Conservation (phyloP, 2,888 invertebrate genomes). For the Nemotelus pantherinus region DNA sequence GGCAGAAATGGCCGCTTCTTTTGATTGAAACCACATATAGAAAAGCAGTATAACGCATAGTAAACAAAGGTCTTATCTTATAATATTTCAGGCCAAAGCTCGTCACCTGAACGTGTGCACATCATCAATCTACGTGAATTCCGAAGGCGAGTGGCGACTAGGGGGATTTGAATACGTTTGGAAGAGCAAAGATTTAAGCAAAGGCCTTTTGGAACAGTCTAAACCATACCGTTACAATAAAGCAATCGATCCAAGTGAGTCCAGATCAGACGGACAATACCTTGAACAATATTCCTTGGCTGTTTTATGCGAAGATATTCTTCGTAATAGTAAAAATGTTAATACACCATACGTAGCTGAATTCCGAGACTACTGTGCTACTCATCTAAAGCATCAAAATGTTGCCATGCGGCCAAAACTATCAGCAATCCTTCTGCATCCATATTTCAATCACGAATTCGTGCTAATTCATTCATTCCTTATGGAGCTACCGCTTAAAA, state of each 20-base stretch:
- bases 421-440: conserved; percentile 73
- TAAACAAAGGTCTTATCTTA: no score
- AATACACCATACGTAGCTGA: conserved; percentile 76
- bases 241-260: conserved; percentile 76
- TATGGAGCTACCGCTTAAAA: conserved; percentile 82
- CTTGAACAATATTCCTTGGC: conserved; percentile 84
- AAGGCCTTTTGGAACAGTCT: conserved; percentile 74
- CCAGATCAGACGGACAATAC: conserved; percentile 64
- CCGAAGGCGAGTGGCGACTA: conserved; percentile 88
- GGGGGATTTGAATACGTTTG: conserved; percentile 86
- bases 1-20: no score
- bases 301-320: conserved; percentile 77
- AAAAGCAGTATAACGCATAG: no score
- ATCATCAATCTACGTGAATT: conserved; percentile 82
- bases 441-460: conserved; percentile 87
- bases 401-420: conserved; percentile 74
- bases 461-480: conserved; percentile 84
- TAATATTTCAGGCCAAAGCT: conserved; percentile 70
- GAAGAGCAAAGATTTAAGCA: conserved; percentile 73
- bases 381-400: conserved; percentile 74
- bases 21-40: no score
- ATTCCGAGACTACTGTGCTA: conserved; percentile 76
- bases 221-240: conserved; percentile 76
- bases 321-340: conserved; percentile 65
- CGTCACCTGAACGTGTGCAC: conserved; percentile 87